Evolutionary conservation across 2,888 invertebrate genomes (phyloP), one percentile per base, ranked within the genome.

Genomic region (Noctuana brunneofusca): DNA sequence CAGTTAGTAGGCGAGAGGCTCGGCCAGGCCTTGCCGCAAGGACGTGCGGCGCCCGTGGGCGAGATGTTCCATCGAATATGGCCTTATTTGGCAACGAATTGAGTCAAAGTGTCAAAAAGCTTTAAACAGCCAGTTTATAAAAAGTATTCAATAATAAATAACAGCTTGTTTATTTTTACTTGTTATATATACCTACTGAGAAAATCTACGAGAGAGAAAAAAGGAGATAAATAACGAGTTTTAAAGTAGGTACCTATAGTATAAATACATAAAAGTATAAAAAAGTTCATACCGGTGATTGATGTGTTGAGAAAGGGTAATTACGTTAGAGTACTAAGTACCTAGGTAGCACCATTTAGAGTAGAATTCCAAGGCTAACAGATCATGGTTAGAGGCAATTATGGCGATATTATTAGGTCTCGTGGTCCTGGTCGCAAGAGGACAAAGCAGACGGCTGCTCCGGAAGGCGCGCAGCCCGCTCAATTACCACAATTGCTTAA

Each of bases 401-500:
- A 73, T 71, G 72, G 20, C 56, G 63, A 69, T 65, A 64, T 66
- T 43, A 58, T 35, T 4, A 3, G 50, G 38, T 54, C 64, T 63
- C 32, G 54, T 48, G 54, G 54, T 54, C 55, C 52, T 59, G 24
- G 43, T 59, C 52, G 60, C 24, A 27, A 27, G 18, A 20, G 83
- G 81, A 81, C 81, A 78, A 80, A 76, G 79, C 76, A 72, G 75
- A 67, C 74, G 74, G 72, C 70, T 68, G 76, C 76, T 86, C 86
- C 88, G 90, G 90, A 89, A 89, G 86, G 79, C 82, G 81, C 75
- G 70, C 74, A 75, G 80, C 79, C 80, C 76, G 79, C 75, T 81
- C 89, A 91, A 90, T 91, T 91, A 89, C 86, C 74, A 81, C 89
- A 90, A 90, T 89, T 89, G 90, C 84, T 86, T 80, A 84, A 90